phyloP scores from a whole-genome alignment of 2,797 vertebrate species.

The Mionectes olivaceus region DNA sequence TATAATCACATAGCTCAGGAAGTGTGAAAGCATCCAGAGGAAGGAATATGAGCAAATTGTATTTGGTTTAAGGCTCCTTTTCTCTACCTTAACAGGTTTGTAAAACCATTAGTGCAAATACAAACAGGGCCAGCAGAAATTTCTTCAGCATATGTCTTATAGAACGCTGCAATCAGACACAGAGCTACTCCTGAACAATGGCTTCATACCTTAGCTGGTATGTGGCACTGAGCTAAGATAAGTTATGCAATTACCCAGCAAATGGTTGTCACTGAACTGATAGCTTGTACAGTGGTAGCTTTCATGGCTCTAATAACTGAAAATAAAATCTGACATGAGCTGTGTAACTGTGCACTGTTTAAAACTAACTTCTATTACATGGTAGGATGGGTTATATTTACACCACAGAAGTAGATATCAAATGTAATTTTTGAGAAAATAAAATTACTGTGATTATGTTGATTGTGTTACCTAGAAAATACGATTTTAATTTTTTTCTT shows the following conservation, averaged over 20 bases:
- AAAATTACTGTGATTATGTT: neutral
- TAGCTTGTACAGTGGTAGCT: neutral
- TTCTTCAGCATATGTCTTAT: neutral
- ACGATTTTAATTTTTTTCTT: neutral
- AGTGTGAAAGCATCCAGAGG: neutral
- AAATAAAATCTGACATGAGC: slow-evolving; percentile 6
- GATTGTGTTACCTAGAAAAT: neutral
- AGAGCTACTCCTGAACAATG: neutral
- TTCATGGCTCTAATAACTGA: slow-evolving; percentile 2
- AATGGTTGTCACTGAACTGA: neutral
- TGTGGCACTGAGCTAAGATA: neutral
- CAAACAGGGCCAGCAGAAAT: neutral
- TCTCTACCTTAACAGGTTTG: neutral
- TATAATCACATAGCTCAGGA: neutral
- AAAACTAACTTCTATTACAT: neutral
- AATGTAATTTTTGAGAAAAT: neutral
- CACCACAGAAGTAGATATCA: neutral
- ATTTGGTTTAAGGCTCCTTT: neutral
- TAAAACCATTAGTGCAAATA: neutral
- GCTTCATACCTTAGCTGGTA: neutral
- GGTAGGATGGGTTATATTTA: neutral
- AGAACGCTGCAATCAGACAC: neutral
- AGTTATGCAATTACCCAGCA: neutral
- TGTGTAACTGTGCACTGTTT: neutral
- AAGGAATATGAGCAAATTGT: neutral